These are phyloP conservation scores for Macquaria ambigua DNA, from an alignment of 2,113 vertebrate species.

Conservation along the genomic window DNA sequence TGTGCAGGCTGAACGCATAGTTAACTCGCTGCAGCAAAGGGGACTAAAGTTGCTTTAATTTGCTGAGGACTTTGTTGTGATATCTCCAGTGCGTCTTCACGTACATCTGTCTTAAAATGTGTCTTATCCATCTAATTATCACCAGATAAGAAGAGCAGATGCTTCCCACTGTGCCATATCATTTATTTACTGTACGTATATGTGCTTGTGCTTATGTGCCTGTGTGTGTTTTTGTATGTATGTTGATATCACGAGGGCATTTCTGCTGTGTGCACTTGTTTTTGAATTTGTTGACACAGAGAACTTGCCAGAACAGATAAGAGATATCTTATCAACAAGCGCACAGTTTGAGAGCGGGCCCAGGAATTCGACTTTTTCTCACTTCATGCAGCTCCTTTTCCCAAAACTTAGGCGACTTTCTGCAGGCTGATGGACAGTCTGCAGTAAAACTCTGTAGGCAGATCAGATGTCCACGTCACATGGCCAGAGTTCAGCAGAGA, in stretches of 20 bases:
- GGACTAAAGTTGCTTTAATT: slow-evolving; percentile 34
- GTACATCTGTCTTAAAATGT: slow-evolving; percentile 5
- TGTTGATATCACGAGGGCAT: neutral
- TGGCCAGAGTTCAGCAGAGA: slow-evolving; percentile 12
- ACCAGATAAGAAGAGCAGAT: slow-evolving; percentile 11
- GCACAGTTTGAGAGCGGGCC: slow-evolving; percentile 16
- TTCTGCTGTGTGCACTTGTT: slow-evolving; percentile 25
- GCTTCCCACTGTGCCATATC: neutral
- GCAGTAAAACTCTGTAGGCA: slow-evolving; percentile 1
- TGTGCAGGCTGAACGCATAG: slow-evolving; percentile 41
- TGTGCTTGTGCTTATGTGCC: slow-evolving; percentile 4
- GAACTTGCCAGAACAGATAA: slow-evolving; percentile 43
- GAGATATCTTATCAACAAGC: slow-evolving; percentile 47
- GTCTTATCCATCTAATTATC: slow-evolving; percentile 18
- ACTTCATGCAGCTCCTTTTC: slow-evolving; percentile 8
- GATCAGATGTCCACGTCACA: slow-evolving; percentile 29
- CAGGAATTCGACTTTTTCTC: slow-evolving; percentile 9
- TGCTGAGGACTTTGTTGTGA: slow-evolving; percentile 17
- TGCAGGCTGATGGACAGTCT: slow-evolving; percentile 6
- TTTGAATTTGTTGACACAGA: slow-evolving; percentile 35
- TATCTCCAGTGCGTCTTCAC: neutral
- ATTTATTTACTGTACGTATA: neutral
- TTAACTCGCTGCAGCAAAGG: slow-evolving; percentile 40
- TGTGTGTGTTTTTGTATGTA: neutral
- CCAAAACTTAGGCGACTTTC: neutral